Evolutionary conservation across 2,797 vertebrate species (phyloP), one percentile per base, ranked within the genome.

Genomic region (Lateolabrax maculatus): DNA sequence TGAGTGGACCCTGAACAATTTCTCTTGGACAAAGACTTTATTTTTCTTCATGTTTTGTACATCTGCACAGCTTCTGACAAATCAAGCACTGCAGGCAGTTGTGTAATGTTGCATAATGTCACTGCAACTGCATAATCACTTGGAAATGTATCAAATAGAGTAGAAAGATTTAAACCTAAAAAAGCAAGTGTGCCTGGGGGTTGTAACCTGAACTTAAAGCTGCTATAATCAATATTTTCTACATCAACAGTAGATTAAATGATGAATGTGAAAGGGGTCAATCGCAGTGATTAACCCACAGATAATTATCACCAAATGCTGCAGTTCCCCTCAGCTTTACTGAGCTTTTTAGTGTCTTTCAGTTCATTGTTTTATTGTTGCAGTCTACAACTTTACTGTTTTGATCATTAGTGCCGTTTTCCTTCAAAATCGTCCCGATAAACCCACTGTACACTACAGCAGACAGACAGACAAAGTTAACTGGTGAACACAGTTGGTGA

Each of bases 51-150:
- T 41, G 13, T 53, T 29, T 27, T 13, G 15, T 58, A 27, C 44
- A 49, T 31, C 34, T 60, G n/a, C 12, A 13, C 31, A 19, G 55
- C 16, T 69, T 58, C 6, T 23, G 9, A 23, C 12, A 46, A n/a
- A 69, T 55, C 16, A 8, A 49, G 41, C n/a, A 65, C 29, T 46
- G 23, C 34, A 12, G 18, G 27, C 29, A 16, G 29, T 66, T 27
- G 71, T 44, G 37, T 36, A 44, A 76, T 25, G 29, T 71, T 51
- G 44, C 52, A 27, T 71, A 65, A 65, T 25, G 15, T 34, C 18
- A 27, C 10, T 34, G 25, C n/a, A 5, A 31, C 36, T 21, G 37
- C 25, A 12, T 55, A 27, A 68, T 55, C 16, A 10, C 11, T 21
- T 60, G 18, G 52, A 68, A 25, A 34, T 37, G 2, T 10, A 60